Evolutionary conservation across 37 sponge, comb jelly and placozoan species (phyloP).

Genomic region (Aplysina aerophoba): DNA sequence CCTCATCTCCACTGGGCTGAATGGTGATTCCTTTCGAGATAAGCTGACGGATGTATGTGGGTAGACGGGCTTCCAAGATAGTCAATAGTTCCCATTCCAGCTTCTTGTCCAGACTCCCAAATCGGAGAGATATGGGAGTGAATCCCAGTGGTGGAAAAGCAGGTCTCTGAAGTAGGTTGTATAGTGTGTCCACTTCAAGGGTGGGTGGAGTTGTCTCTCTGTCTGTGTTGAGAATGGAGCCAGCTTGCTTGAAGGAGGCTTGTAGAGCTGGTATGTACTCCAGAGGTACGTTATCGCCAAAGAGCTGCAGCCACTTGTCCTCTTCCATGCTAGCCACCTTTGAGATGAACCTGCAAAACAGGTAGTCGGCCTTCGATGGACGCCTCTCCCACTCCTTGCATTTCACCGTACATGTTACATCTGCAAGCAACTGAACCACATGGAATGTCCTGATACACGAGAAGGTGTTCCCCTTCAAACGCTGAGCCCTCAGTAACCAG

Average conservation of each 20-base stretch:
- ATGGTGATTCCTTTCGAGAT: constrained; percentile 55
- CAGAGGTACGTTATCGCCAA: constrained; percentile 72
- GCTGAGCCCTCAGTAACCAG: constrained; percentile 47
- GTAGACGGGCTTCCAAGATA: constrained; percentile 66
- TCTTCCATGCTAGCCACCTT: constrained; percentile 18
- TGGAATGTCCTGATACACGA: constrained; percentile 89
- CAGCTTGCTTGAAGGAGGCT: constrained; percentile 30
- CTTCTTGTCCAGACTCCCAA: constrained; percentile 22
- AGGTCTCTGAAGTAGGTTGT: neutral
- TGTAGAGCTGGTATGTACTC: constrained; percentile 67
- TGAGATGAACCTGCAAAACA: constrained; percentile 54
- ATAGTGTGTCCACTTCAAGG: constrained; percentile 29
- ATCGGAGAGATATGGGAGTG: constrained; percentile 44
- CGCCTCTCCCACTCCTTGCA: neutral
- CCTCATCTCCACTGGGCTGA: constrained; percentile 48
- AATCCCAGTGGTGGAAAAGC: constrained; percentile 58
- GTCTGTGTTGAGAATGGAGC: neutral
- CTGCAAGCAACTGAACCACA: constrained; percentile 65
- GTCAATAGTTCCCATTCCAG: constrained; percentile 62
- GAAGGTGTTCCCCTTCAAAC: constrained; percentile 86
- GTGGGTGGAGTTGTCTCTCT: neutral
- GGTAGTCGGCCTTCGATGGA: constrained; percentile 39
- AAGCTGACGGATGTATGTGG: constrained; percentile 67
- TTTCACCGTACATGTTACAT: neutral
- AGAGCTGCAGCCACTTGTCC: constrained; percentile 68